Percentiles rank a stretch among this genome's conserved stretches.
These are phyloP conservation scores for Chalcosyrphus nemorum DNA, from an alignment of 2,888 invertebrate genomes.

Conservation along the genomic window DNA sequence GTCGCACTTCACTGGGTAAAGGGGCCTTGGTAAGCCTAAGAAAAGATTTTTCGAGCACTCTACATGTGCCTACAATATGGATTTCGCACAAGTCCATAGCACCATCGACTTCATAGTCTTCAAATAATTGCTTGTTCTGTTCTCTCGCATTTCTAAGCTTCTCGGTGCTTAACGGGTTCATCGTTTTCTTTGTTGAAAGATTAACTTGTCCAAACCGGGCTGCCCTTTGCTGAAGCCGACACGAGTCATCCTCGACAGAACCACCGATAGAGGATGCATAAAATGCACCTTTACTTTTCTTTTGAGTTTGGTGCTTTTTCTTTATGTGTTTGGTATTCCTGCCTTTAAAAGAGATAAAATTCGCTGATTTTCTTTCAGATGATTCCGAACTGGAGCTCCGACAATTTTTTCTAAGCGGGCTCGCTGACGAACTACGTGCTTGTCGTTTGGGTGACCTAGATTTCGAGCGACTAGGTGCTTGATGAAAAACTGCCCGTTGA, in stretches of 20 bases:
- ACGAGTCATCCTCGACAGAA: slow-evolving; percentile 88
- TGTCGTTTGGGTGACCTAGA: slow-evolving; percentile 77
- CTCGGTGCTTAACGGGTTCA: slow-evolving; percentile 76
- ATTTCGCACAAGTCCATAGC: slow-evolving; percentile 92
- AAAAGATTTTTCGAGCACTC: slow-evolving; percentile 97
- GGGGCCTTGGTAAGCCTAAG: slow-evolving; percentile 98
- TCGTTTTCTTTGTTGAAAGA: slow-evolving; percentile 77
- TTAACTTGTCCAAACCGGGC: slow-evolving; percentile 87
- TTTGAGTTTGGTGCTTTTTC: slow-evolving; percentile 81
- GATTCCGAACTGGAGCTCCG: slow-evolving; percentile 79
- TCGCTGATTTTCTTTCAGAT: slow-evolving; percentile 77
- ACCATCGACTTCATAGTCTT: slow-evolving; percentile 85
- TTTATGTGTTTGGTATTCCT: slow-evolving; percentile 75
- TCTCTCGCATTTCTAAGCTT: slow-evolving; percentile 74
- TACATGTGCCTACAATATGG: slow-evolving; percentile 97
- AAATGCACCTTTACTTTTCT: slow-evolving; percentile 84
- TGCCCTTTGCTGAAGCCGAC: slow-evolving; percentile 93
- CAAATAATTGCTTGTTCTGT: slow-evolving; percentile 80
- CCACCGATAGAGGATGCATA: slow-evolving; percentile 85
- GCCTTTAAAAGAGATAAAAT: slow-evolving; percentile 78
- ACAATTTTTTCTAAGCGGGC: slow-evolving; percentile 83
- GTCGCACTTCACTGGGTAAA: slow-evolving; percentile 94
- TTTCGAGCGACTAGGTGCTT: slow-evolving; percentile 79
- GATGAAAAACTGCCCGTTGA: slow-evolving; percentile 81
- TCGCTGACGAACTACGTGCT: slow-evolving; percentile 80